Base-by-base conservation (phyloP, 2,113 vertebrate genomes). In the Amphilophus citrinellus region DNA sequence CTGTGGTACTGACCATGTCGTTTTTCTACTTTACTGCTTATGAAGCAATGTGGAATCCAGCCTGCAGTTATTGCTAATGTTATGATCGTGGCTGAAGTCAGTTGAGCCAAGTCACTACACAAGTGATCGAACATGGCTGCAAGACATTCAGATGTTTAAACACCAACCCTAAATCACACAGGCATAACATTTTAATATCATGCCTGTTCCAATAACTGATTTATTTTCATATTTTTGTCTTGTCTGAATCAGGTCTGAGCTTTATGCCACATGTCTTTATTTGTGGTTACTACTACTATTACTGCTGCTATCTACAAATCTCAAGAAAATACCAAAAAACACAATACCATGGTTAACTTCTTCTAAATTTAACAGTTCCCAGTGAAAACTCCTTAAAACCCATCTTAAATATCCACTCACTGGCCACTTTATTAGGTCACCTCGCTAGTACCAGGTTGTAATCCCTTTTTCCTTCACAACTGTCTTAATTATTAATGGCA, bases 1-100 rank as follows among this genome's bases (percentile, higher is more conserved):
- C 39, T 18, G 39, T 24, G 17, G 61, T n/a, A 61, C 10, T 44
- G 88, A 80, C 71, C 81, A 58, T 58, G 18, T 17, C 20, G 27
- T 68, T 53, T 75, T 42, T 50, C 58, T 73, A 56, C 20, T 35
- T 47, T 65, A 59, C 53, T n/a, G 20, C 47, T 56, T 39, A 27
- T 32, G 56, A 80, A 39, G 30, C 62, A 56, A 79, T 10, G 39
- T 20, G 47, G 83, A 65, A 37, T 75, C 62, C 58, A 65, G 44
- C 30, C 22, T 68, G 85, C 2, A 14, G 39, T 42, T 37, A 17
- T n/a, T 37, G n/a, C 32, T 27, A 61, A 80, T 56, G 39, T 30
- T 22, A 35, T 47, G 77, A 56, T 35, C 50, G 6, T 56, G 68
- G 27, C 39, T 24, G 82, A 42, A 17, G 6, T 58, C 39, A 57